Percentiles rank a stretch among this genome's conserved stretches.
Conservation (phyloP, 2,888 invertebrate genomes). For the Criorhina ranunculi region DNA sequence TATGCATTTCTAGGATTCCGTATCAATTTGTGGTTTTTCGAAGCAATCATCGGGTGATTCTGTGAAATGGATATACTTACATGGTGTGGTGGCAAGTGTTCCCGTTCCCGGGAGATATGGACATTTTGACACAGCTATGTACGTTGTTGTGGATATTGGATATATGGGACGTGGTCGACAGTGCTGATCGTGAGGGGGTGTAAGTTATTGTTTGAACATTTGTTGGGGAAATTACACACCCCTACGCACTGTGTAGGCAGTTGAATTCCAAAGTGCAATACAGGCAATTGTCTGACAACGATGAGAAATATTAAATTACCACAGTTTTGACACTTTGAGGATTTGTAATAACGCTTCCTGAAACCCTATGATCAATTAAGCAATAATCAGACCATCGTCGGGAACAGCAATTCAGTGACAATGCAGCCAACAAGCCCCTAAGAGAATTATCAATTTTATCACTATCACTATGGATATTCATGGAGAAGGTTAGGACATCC, state of each 20-base stretch:
- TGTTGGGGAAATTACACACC: neutral
- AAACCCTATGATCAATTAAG: too few species aligned
- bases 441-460: too few species aligned
- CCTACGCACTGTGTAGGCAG: too few species aligned
- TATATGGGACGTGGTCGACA: constrained; percentile 31
- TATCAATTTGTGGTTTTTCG: constrained; percentile 71
- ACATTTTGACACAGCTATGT: constrained; percentile 39
- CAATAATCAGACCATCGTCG: too few species aligned
- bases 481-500: too few species aligned
- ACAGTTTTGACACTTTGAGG: too few species aligned
- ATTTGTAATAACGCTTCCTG: too few species aligned
- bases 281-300: too few species aligned
- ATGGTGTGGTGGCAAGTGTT: constrained; percentile 60
- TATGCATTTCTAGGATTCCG: constrained; percentile 51
- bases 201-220: constrained; percentile 23
- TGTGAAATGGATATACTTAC: constrained; percentile 38
- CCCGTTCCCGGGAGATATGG: constrained; percentile 59
- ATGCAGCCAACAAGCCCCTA: too few species aligned
- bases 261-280: neutral
- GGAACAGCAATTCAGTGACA: too few species aligned
- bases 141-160: constrained; percentile 4
- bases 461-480: too few species aligned
- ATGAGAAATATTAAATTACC: too few species aligned
- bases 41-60: constrained; percentile 42
- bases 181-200: constrained; percentile 28